These are phyloP conservation scores for Atethmia centrago DNA, from an alignment of 2,888 invertebrate genomes.

Conservation along the genomic window DNA sequence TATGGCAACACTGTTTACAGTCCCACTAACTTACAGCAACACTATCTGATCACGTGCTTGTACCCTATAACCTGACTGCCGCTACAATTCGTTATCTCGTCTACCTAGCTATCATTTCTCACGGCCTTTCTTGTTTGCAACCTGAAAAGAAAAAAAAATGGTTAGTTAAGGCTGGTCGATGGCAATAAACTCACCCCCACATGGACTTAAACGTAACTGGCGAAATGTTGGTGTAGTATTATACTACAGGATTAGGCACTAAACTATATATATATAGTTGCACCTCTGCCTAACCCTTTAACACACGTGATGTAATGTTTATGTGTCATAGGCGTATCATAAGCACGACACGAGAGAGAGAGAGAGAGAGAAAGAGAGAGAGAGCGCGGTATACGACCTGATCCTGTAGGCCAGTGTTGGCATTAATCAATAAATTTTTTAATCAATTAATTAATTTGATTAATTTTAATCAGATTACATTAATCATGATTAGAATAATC, in stretches of 20 bases:
- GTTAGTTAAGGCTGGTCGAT: not conserved
- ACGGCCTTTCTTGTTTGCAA: slow-evolving; percentile 53
- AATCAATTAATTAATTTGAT: too few relatives aligned
- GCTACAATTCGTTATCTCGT: slow-evolving; percentile 71
- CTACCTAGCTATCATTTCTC: slow-evolving; percentile 70
- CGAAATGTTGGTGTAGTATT: not conserved
- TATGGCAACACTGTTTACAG: slow-evolving; percentile 84
- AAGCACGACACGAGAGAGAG: too few relatives aligned
- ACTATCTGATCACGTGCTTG: slow-evolving; percentile 73
- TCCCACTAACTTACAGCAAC: slow-evolving; percentile 70
- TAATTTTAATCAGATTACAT: too few relatives aligned
- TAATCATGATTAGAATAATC: too few relatives aligned
- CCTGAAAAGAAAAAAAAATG: slow-evolving; percentile 59
- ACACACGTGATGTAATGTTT: too few relatives aligned
- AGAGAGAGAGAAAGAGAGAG: too few relatives aligned
- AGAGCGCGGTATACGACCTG: too few relatives aligned
- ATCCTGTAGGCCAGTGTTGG: too few relatives aligned
- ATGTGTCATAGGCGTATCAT: not conserved
- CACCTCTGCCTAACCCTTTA: too few relatives aligned
- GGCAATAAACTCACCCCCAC: not conserved
- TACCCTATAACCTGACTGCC: slow-evolving; percentile 72
- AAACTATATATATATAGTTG: too few relatives aligned
- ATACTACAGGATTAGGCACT: too few relatives aligned
- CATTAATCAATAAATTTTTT: too few relatives aligned
- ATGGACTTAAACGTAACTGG: not conserved